Percentiles rank a stretch among this genome's conserved stretches.
phyloP scores from a whole-genome alignment of 2,888 invertebrate species.

The Polietes domitor region DNA sequence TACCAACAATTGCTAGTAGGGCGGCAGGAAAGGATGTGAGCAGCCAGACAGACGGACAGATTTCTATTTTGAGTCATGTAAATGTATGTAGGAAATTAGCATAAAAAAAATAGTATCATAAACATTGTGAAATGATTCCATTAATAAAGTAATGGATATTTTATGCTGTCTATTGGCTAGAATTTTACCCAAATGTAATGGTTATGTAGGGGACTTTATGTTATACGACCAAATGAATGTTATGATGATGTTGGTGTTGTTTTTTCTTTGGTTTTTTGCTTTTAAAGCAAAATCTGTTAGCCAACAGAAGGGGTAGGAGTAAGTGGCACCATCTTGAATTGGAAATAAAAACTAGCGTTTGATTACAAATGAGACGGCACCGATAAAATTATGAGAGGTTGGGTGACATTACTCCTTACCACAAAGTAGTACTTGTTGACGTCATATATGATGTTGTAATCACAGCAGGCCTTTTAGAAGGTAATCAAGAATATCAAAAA shows the following conservation, averaged over 20 bases:
- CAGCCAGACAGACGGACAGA: constrained; percentile 1
- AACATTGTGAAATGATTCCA: constrained; percentile 38
- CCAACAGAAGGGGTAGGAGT: neutral
- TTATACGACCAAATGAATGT: neutral
- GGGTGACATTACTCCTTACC: too few species aligned
- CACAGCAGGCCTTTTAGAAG: too few species aligned
- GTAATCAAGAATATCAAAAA: too few species aligned
- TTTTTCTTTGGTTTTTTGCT: too few species aligned
- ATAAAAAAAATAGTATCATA: constrained; percentile 34
- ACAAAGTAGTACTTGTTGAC: too few species aligned
- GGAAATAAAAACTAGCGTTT: too few species aligned
- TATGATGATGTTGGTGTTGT: neutral
- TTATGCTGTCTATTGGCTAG: constrained; percentile 4
- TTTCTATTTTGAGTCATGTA: neutral
- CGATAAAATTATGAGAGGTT: too few species aligned
- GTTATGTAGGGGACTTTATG: neutral
- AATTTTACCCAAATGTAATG: neutral
- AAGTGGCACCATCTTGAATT: neutral
- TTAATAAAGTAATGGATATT: constrained; percentile 37
- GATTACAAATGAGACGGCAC: too few species aligned
- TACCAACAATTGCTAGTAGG: neutral
- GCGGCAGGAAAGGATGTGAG: constrained; percentile 1
- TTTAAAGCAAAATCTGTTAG: neutral
- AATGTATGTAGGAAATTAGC: constrained; percentile 25
- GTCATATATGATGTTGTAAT: too few species aligned